Conservation (phyloP, 2,888 invertebrate species). For the Neoitamus cyanurus region DNA sequence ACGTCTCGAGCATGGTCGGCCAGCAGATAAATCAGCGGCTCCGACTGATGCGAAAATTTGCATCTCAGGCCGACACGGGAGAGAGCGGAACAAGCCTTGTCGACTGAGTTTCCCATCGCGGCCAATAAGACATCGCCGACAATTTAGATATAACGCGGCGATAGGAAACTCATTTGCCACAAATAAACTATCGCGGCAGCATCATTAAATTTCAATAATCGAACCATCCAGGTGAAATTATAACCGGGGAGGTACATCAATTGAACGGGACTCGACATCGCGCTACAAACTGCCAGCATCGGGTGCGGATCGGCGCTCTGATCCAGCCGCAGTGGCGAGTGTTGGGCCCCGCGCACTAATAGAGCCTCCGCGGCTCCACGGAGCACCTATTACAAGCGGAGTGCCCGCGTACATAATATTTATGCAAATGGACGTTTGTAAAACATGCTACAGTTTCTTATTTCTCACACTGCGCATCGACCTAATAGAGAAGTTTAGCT, state of each 20-base stretch:
- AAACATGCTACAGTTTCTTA: slow-evolving; percentile 52
- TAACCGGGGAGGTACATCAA: slow-evolving; percentile 46
- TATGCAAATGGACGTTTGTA: slow-evolving; percentile 53
- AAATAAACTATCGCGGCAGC: slow-evolving; percentile 44
- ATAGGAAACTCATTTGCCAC: slow-evolving; percentile 48
- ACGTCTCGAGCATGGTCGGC: not conserved
- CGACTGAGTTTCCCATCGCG: slow-evolving; percentile 39
- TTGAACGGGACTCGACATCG: slow-evolving; percentile 38
- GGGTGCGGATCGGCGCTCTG: not conserved
- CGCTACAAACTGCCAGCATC: slow-evolving; percentile 25
- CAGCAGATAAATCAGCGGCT: slow-evolving; percentile 33
- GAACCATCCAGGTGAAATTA: slow-evolving; percentile 45
- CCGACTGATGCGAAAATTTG: slow-evolving; percentile 44
- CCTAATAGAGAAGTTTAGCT: slow-evolving; percentile 45
- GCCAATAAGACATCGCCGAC: slow-evolving; percentile 37
- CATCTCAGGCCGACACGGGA: slow-evolving; percentile 11
- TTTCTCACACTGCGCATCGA: slow-evolving; percentile 50
- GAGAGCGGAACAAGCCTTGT: slow-evolving; percentile 5
- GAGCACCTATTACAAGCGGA: slow-evolving; percentile 48
- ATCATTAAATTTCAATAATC: slow-evolving; percentile 49
- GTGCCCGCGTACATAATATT: slow-evolving; percentile 52
- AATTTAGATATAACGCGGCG: slow-evolving; percentile 47
- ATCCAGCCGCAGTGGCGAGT: not conserved
- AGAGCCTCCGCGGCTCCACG: not conserved
- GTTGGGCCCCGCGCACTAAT: not conserved